phyloP scores from a whole-genome alignment of 2,797 vertebrate species.

The Leucoraja ocellata region DNA sequence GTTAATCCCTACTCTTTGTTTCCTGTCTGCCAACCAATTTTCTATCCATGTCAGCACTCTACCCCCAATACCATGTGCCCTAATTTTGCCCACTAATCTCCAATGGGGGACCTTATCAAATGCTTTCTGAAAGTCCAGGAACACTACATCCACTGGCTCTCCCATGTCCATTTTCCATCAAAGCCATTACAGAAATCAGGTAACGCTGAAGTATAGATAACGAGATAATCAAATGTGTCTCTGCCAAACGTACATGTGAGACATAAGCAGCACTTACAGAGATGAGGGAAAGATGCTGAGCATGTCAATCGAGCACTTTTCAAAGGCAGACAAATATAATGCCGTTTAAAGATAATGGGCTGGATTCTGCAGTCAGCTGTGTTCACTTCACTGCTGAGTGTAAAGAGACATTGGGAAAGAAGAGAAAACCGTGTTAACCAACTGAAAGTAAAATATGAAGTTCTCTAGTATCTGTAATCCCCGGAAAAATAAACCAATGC shows the following conservation, averaged over 20 bases:
- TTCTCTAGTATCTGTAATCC: background rate
- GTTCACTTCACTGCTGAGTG: background rate
- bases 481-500: background rate
- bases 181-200: background rate
- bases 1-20: too few species aligned
- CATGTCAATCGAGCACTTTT: background rate
- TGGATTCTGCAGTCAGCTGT: background rate
- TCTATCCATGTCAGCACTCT: too few species aligned
- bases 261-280: background rate
- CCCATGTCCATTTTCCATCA: too few species aligned
- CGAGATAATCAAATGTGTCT: background rate
- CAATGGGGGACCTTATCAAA: too few species aligned
- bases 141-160: too few species aligned
- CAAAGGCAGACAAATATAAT: background rate
- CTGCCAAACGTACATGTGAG: background rate
- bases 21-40: too few species aligned
- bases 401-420: background rate
- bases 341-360: too few species aligned
- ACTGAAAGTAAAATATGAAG: background rate
- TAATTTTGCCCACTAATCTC: too few species aligned
- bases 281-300: background rate
- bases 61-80: too few species aligned
- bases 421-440: background rate
- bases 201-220: background rate
- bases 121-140: too few species aligned